phyloP scores from a whole-genome alignment of 2,797 vertebrate genomes.

The Amphiprion clarkii region DNA sequence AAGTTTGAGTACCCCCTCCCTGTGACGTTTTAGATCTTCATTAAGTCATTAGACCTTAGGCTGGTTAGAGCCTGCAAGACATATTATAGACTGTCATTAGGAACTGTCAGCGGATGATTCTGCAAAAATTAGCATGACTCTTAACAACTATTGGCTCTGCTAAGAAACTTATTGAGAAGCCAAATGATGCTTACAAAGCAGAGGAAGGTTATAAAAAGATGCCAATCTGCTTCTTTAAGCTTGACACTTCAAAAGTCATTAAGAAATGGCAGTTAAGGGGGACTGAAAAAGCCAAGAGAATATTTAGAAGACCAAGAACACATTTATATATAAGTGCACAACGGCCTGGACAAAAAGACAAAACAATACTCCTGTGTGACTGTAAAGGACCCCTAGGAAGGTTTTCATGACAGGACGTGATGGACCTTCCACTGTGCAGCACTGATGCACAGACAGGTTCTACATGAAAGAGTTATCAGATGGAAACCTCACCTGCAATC shows the following conservation, averaged over 20 bases:
- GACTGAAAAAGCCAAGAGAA: neutral
- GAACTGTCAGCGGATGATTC: neutral
- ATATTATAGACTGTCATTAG: neutral
- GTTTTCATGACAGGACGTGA: neutral
- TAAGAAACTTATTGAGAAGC: neutral
- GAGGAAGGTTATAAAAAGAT: neutral
- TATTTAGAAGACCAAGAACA: neutral
- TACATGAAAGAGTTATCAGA: neutral
- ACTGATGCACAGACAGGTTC: neutral
- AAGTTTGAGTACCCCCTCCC: neutral
- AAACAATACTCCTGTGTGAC: neutral
- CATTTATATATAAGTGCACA: neutral
- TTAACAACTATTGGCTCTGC: neutral
- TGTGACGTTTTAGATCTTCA: neutral
- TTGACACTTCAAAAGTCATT: neutral
- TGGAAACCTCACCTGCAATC: slow-evolving; percentile 3
- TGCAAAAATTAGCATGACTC: neutral
- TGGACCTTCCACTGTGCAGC: neutral
- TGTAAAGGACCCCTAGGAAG: neutral
- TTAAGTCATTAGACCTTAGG: neutral
- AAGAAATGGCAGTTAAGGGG: neutral
- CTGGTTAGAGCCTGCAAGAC: neutral
- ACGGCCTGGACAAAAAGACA: neutral
- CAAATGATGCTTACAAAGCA: neutral
- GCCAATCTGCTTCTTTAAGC: neutral